Conservation (phyloP, 2,888 invertebrate genomes). For the Dyspetes luteomarginatus region DNA sequence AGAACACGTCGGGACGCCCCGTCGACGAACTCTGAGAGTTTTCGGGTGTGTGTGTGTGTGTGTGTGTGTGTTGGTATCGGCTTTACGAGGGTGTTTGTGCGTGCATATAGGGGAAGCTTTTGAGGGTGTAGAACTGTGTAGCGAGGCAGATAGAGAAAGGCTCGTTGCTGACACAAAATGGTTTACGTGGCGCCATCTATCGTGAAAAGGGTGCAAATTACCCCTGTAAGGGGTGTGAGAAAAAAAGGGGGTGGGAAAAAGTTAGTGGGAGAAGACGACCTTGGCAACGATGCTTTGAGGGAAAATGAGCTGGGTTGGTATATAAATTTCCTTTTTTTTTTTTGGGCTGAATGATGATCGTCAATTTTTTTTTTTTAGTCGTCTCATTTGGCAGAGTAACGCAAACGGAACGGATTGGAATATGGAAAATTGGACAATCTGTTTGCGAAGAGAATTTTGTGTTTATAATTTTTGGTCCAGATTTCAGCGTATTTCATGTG, state of each 20-base stretch:
- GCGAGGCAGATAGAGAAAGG: no score
- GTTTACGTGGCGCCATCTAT: constrained; percentile 59
- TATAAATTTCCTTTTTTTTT: neutral
- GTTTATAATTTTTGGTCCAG: no score
- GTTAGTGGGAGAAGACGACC: constrained; percentile 33
- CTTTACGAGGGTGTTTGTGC: neutral
- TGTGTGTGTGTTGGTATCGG: neutral
- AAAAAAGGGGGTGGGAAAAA: neutral
- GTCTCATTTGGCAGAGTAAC: neutral
- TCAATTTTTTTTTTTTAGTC: constrained; percentile 9
- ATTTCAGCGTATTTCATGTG: no score
- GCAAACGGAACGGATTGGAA: neutral
- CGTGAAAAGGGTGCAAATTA: neutral
- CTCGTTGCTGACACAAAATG: constrained; percentile 52
- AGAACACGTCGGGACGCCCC: constrained; percentile 39
- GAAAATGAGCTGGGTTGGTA: neutral
- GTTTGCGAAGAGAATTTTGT: neutral
- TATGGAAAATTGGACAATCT: neutral
- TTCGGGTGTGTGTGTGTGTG: neutral
- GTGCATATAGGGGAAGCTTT: neutral
- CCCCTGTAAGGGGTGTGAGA: neutral
- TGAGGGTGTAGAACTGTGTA: neutral
- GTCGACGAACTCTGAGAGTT: constrained; percentile 4
- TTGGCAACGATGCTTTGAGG: constrained; percentile 54
- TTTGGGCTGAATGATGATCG: neutral